These are phyloP conservation scores for Apodemia mormo DNA, from an alignment of 2,888 invertebrate species.

Conservation along the genomic window DNA sequence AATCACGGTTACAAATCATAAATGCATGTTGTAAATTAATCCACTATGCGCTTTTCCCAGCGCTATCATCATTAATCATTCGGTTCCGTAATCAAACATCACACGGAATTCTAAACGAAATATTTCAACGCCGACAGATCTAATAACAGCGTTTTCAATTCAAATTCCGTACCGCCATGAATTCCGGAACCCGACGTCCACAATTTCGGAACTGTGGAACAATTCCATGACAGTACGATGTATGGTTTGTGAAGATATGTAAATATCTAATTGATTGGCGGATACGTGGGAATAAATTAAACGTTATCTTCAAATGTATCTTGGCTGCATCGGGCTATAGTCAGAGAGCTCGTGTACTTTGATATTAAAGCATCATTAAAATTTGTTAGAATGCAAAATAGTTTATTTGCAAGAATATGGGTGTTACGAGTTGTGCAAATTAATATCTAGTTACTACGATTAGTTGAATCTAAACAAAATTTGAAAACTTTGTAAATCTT, in stretches of 20 bases:
- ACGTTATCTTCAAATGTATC: background rate
- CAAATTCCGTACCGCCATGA: slow-evolving; percentile 20
- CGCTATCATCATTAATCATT: slow-evolving; percentile 25
- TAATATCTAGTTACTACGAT: too few species aligned
- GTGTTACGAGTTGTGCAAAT: too few species aligned
- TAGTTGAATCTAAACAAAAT: too few species aligned
- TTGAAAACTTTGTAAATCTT: too few species aligned
- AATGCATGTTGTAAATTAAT: background rate
- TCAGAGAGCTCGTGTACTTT: background rate
- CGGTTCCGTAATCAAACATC: slow-evolving; percentile 23
- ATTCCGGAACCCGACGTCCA: slow-evolving; percentile 24
- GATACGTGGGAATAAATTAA: slow-evolving; percentile 19
- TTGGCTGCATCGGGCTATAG: background rate
- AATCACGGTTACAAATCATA: background rate
- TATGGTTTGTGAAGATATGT: slow-evolving; percentile 24
- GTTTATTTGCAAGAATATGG: too few species aligned
- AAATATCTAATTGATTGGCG: slow-evolving; percentile 30
- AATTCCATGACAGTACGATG: slow-evolving; percentile 16
- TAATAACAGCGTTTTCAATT: slow-evolving; percentile 26
- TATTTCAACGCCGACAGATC: slow-evolving; percentile 22
- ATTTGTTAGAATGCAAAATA: too few species aligned
- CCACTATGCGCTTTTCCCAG: slow-evolving; percentile 6
- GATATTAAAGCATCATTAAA: too few species aligned
- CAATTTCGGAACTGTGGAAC: slow-evolving; percentile 16
- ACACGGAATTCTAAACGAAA: slow-evolving; percentile 17